phyloP scores from a whole-genome alignment of 2,113 vertebrate genomes.

The Axis porcinus region DNA sequence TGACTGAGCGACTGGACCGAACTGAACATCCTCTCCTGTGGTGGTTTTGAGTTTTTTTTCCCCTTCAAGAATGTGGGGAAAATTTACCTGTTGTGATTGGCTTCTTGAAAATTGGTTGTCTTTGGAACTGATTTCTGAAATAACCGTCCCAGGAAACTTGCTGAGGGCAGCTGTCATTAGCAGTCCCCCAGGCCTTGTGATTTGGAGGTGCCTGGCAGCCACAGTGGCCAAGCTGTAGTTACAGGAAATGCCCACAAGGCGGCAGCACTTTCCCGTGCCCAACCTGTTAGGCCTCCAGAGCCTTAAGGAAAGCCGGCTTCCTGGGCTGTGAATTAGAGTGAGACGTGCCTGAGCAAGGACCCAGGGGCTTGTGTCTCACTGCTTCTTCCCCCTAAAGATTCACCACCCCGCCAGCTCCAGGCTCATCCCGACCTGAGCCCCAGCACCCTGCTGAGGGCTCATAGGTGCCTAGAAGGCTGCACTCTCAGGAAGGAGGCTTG shows the following conservation, averaged over 20 bases:
- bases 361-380: background rate
- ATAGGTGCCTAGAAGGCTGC: background rate
- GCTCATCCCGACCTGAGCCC: background rate
- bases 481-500: background rate
- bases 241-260: background rate
- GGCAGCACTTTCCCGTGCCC: background rate
- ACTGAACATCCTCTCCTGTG: background rate
- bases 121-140: background rate
- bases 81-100: background rate
- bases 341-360: background rate
- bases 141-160: background rate
- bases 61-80: background rate
- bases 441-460: background rate
- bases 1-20: accelerated
- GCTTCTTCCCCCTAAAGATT: background rate
- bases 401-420: background rate
- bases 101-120: background rate
- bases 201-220: background rate
- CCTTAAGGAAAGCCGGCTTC: background rate
- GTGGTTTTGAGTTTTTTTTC: background rate
- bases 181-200: background rate
- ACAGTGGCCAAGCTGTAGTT: background rate
- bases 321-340: background rate
- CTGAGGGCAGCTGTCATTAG: background rate
- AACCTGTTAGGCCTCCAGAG: background rate